Evolutionary conservation across 92 coral and sea anemone species (phyloP), one percentile per base, ranked within the genome.

Genomic region (Galaxea fascicularis): DNA sequence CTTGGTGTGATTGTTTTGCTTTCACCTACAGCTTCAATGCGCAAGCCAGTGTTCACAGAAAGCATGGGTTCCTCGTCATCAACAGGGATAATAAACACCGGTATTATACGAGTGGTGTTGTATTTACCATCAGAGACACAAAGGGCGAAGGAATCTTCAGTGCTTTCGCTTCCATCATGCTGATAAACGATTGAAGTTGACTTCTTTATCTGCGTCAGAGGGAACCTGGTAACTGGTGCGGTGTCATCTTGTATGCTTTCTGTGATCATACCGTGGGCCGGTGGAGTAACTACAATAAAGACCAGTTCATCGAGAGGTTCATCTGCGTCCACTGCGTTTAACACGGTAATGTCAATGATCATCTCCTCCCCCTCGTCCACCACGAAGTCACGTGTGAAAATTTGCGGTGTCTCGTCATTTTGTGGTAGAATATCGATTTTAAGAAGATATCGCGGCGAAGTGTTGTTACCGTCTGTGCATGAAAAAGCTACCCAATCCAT

Each of bases 11-110:
- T 85, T 60, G 87, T 79, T 58, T 89, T 93, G 57, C 96, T 95
- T 81, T 97, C 95, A 18, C 99, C 99, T 4, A 71, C 30, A 8
- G 85, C 66, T 65, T 77, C 87, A 17, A 97, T 88, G 10, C 79
- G 80, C 49, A 97, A 51, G 26, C 99, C 99, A 3, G 79, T 52
- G 70, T 97, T 97, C 29, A 90, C 94, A 62, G 84, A 90, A 0
- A 97, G 83, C 67, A 90, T 78, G 0, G 99, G 99, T 62, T 87
- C 91, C 64, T 97, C 99, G 88, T 97, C 99, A 51, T 97, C 95
- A 18, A 97, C 93, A 12, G 97, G 98, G 4, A 85, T 29, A 6
- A 97, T 86, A 59, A 74, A 78, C 8, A 97, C 86, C 10, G 91
- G 88, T 35, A 93, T 83, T 45, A 82, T 70, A 39, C 92, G 89